phyloP scores from a whole-genome alignment of 1,140 invertebrate genomes.

The Heterodera schachtii region DNA sequence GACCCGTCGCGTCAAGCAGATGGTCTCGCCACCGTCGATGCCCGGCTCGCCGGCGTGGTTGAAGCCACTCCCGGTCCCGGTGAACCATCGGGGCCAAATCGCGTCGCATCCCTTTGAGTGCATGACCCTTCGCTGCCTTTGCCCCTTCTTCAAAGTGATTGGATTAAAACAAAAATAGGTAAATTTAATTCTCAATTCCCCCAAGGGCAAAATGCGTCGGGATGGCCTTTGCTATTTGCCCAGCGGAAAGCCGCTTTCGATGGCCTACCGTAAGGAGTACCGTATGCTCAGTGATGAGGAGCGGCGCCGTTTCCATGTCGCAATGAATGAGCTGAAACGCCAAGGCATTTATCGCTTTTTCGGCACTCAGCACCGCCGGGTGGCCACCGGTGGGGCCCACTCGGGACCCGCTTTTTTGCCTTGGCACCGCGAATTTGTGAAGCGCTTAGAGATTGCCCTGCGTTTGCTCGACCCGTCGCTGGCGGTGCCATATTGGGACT shows the following conservation, averaged over 20 bases:
- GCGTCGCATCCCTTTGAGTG: conserved; percentile 64
- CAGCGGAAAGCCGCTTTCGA: conserved; percentile 47
- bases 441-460: conserved; percentile 62
- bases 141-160: conserved; percentile 59
- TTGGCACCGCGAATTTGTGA: conserved; percentile 52
- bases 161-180: not conserved
- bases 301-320: conserved; percentile 64
- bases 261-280: conserved; percentile 66
- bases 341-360: conserved; percentile 64
- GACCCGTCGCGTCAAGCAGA: conserved; percentile 28
- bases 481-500: conserved; percentile 62
- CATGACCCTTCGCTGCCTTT: conserved; percentile 63
- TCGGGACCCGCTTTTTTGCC: conserved; percentile 53
- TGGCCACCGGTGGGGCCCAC: conserved; percentile 47
- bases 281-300: conserved; percentile 66
- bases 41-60: conserved; percentile 60
- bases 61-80: conserved; percentile 56
- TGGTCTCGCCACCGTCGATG: conserved; percentile 46
- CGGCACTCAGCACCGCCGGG: conserved; percentile 48
- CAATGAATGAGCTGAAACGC: conserved; percentile 66
- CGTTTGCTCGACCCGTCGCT: conserved; percentile 61
- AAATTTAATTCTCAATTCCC: conserved; percentile 19
- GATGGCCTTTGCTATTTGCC: conserved; percentile 54
- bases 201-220: conserved; percentile 46
- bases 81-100: conserved; percentile 54